These are phyloP conservation scores for Brachionus rotundiformis DNA, from an alignment of 1,140 invertebrate genomes.

Conservation along the genomic window DNA sequence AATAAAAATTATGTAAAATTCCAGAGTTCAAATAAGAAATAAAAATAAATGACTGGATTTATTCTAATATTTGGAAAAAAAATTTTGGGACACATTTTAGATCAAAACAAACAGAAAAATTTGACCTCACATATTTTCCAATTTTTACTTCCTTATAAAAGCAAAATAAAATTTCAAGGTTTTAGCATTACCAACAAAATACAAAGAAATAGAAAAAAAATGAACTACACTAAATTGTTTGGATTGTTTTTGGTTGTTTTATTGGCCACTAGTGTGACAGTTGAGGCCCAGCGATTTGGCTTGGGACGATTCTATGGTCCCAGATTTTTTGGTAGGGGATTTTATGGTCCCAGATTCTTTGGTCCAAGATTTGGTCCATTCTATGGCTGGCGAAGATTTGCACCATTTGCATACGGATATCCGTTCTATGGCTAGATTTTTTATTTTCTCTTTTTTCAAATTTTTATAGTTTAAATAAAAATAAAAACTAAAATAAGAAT, in stretches of 20 bases:
- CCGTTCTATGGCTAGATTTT: background rate
- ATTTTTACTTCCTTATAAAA: background rate
- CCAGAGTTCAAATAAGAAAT: no score
- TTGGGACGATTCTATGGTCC: background rate
- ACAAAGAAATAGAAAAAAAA: background rate
- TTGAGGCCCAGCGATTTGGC: background rate
- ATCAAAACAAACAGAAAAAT: background rate
- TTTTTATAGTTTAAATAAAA: no score
- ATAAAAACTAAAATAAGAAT: no score
- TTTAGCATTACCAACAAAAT: background rate
- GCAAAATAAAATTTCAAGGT: background rate
- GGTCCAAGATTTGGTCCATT: background rate
- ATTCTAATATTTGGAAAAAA: background rate
- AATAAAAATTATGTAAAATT: no score
- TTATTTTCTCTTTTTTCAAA: no score
- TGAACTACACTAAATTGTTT: background rate
- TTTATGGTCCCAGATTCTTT: background rate
- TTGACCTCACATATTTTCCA: background rate
- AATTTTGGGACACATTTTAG: background rate
- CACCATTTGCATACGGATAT: background rate
- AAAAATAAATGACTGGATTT: no score
- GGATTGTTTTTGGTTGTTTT: slow-evolving; percentile 1
- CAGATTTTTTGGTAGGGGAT: background rate
- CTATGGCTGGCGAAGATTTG: background rate
- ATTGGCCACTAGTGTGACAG: background rate